phyloP scores from a whole-genome alignment of 2,797 vertebrate species.

The Choloepus didactylus region DNA sequence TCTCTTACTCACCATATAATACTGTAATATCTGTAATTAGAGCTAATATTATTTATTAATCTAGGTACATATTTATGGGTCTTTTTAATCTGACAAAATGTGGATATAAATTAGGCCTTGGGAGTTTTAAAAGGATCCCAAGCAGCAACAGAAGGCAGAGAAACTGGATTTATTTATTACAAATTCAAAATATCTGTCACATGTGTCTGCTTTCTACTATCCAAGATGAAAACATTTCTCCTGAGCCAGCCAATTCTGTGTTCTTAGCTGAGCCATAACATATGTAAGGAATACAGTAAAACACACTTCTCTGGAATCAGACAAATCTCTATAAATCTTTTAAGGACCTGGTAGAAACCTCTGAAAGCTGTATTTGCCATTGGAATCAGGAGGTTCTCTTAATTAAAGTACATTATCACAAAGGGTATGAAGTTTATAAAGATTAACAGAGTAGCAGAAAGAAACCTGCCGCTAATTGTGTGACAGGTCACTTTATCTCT shows the following conservation, averaged over 20 bases:
- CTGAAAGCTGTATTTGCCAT: not conserved
- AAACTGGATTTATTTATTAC: constrained; percentile 51
- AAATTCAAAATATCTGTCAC: constrained; percentile 63
- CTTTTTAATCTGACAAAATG: constrained; percentile 65
- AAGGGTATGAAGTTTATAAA: constrained; percentile 11
- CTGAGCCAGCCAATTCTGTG: not conserved
- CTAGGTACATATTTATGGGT: constrained; percentile 13
- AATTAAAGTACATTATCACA: not conserved
- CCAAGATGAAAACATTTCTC: constrained; percentile 46
- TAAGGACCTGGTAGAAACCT: not conserved
- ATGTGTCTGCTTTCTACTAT: constrained; percentile 28
- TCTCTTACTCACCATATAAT: not conserved
- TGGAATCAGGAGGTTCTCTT: constrained; percentile 18
- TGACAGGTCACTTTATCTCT: not conserved
- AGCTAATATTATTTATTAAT: constrained; percentile 38
- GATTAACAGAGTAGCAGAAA: constrained; percentile 20
- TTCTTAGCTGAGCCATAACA: constrained; percentile 60
- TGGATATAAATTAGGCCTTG: constrained; percentile 57
- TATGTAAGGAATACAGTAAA: constrained; percentile 40
- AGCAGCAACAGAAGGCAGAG: constrained; percentile 24
- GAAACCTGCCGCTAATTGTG: constrained; percentile 19
- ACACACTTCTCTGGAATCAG: not conserved
- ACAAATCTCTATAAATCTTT: constrained; percentile 64
- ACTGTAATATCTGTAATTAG: constrained; percentile 57
- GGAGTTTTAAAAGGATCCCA: constrained; percentile 28